Evolutionary conservation across 2,113 vertebrate species (phyloP).

Genomic region (Datnioides undecimradiatus): DNA sequence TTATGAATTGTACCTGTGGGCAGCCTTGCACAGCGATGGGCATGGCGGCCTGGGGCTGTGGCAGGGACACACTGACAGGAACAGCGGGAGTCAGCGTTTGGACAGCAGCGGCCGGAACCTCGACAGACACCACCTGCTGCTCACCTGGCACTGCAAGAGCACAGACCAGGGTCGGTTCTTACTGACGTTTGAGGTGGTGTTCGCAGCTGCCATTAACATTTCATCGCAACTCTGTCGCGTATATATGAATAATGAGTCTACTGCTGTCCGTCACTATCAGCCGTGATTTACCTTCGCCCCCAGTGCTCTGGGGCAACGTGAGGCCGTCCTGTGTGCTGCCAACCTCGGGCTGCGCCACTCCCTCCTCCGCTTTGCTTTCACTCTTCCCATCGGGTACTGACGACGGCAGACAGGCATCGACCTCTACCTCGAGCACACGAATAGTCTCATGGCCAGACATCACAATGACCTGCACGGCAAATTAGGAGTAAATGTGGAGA

Average conservation of each 20-base stretch:
- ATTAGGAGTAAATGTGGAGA: slow-evolving; percentile 9
- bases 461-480: slow-evolving; percentile 90
- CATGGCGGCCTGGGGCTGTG: slow-evolving; percentile 79
- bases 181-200: slow-evolving; percentile 29
- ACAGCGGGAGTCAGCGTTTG: slow-evolving; percentile 73
- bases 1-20: slow-evolving; percentile 76
- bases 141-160: slow-evolving; percentile 63
- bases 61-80: slow-evolving; percentile 76
- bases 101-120: slow-evolving; percentile 60
- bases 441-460: slow-evolving; percentile 98
- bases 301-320: slow-evolving; percentile 41
- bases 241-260: neutral
- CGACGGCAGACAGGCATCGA: slow-evolving; percentile 85
- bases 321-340: slow-evolving; percentile 51
- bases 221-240: neutral
- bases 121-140: slow-evolving; percentile 71
- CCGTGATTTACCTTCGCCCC: slow-evolving; percentile 66
- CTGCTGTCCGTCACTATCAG: neutral
- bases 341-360: slow-evolving; percentile 33
- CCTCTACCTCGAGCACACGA: slow-evolving; percentile 93
- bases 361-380: slow-evolving; percentile 80
- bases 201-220: slow-evolving; percentile 4
- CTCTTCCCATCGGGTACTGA: slow-evolving; percentile 82
- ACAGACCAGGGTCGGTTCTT: slow-evolving; percentile 17
- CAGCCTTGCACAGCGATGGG: slow-evolving; percentile 84